Evolutionary conservation across 2,113 vertebrate species (phyloP), one percentile per base, ranked within the genome.

Genomic region (Thalassarche chlororhynchos): DNA sequence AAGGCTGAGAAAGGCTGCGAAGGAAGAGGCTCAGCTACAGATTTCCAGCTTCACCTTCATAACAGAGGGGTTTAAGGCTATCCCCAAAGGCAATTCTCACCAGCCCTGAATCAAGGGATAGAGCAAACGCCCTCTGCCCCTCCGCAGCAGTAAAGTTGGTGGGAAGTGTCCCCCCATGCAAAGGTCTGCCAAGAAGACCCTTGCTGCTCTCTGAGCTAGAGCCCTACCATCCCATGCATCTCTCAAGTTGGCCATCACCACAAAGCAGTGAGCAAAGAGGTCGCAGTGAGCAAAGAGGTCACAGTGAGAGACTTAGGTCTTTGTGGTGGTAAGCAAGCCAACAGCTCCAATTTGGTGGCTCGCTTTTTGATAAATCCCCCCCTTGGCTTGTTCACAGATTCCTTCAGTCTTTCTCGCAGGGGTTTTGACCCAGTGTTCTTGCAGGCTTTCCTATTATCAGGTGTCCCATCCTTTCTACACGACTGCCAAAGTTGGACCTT

Each of bases 371-470:
- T 90, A 77, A 95, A 34, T 40, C 34, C 14, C 23, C 72, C 14
- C 24, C 68, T 80, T 95, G 91, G 94, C 93, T 86, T 68, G 38
- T 54, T 82, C 85, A 74, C 62, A 80, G 66, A 42, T 60, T 90
- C 58, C 71, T 96, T 47, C 77, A 55, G 36, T 58, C 65, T 87
- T 71, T 74, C 51, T 54, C 4, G 1, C 2, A 5, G 38, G 66
- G 75, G 55, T 51, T 79, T 47, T 95, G 95, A 96, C 93, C 96
- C 84, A 20, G 78, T 93, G 94, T 97, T 96, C 93, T 49, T 83
- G 40, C 91, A 84, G 66, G 47, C 72, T 84, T 89, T 93, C 72
- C 36, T 87, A 42, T 90, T 87, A 76, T 85, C 81, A 70, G 82
- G 82, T 51, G 49, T 85, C 87, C 91, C 64, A 62, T 80, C 51